Conservation (phyloP, 1,140 invertebrate species). For the Aphis gossypii region DNA sequence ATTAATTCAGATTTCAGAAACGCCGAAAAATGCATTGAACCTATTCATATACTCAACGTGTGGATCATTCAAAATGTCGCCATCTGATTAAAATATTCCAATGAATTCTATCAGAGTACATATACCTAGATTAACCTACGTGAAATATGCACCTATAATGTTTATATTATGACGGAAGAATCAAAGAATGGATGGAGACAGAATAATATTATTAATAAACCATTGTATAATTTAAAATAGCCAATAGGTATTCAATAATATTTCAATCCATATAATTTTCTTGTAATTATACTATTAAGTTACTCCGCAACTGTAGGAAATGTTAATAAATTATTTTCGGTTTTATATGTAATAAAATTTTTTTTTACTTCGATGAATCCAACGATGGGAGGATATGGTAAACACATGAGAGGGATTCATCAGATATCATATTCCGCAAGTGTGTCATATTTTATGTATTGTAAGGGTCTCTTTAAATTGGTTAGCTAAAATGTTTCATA, state of each 20-base stretch:
- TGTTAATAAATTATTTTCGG: neutral
- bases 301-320: too few relatives aligned
- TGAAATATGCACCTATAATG: neutral
- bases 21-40: neutral
- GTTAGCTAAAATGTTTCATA: neutral
- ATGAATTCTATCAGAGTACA: neutral
- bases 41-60: neutral
- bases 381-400: neutral
- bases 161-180: neutral
- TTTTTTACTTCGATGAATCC: neutral
- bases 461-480: neutral
- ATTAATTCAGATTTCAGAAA: neutral
- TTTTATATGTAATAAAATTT: neutral
- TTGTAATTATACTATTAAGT: neutral
- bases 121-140: too few relatives aligned
- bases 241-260: too few relatives aligned
- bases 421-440: neutral
- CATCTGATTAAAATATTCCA: neutral
- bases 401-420: neutral
- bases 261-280: too few relatives aligned
- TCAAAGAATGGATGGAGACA: neutral
- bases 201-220: neutral
- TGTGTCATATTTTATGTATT: conserved; percentile 2
- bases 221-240: neutral
- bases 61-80: neutral